Conservation (phyloP, 2,113 vertebrate species). For the Glaucomys volans region DNA sequence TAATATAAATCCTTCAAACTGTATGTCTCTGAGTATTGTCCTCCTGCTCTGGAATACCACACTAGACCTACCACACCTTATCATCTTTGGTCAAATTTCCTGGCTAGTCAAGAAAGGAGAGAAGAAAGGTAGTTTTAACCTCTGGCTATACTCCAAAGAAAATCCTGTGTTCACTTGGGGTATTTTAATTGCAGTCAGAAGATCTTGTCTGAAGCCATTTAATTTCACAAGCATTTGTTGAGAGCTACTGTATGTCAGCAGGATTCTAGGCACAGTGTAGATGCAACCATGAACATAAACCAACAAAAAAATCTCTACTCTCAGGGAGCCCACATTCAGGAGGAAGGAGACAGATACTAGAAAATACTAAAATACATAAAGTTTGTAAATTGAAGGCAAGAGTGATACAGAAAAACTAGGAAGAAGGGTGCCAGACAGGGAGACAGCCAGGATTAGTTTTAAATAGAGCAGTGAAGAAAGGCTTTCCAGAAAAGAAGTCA, state of each 20-base stretch:
- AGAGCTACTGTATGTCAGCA: background rate
- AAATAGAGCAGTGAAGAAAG: background rate
- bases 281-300: background rate
- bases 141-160: conserved; percentile 41
- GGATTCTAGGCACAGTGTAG: background rate
- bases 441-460: background rate
- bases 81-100: background rate
- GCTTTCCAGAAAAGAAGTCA: background rate
- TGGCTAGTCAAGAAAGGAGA: background rate
- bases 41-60: background rate
- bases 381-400: background rate
- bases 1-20: background rate
- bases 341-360: background rate
- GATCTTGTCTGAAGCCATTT: background rate
- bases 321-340: background rate
- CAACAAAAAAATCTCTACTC: background rate
- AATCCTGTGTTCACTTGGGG: background rate
- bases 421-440: background rate
- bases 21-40: background rate
- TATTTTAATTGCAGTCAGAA: conserved; percentile 19
- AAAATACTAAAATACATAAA: background rate
- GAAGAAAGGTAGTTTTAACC: background rate
- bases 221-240: background rate
- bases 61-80: background rate
- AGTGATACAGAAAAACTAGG: background rate